These are phyloP conservation scores for Pachyramphus minor DNA, from an alignment of 2,113 vertebrate species.

Conservation along the genomic window DNA sequence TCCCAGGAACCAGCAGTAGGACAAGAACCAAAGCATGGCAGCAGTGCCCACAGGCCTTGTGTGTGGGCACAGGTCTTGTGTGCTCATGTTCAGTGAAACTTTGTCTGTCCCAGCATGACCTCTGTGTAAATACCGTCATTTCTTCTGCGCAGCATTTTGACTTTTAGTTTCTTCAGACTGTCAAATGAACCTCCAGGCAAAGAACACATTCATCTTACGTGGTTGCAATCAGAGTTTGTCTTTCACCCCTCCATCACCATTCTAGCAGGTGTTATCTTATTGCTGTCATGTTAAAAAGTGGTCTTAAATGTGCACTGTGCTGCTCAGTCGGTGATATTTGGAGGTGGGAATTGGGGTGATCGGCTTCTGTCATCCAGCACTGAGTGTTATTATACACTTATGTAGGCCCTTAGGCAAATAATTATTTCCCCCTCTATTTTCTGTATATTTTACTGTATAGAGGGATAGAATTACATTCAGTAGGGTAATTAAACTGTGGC, in stretches of 20 bases:
- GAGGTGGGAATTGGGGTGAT: not conserved
- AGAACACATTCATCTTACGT: not conserved
- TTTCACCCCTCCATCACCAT: not conserved
- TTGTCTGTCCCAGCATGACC: not conserved
- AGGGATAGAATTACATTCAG: not conserved
- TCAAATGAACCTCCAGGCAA: not conserved
- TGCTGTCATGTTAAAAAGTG: not conserved
- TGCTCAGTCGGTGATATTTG: not conserved
- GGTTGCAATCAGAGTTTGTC: not conserved
- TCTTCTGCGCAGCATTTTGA: not conserved
- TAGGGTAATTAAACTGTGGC: conserved; percentile 9
- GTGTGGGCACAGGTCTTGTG: not conserved
- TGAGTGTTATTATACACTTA: not conserved
- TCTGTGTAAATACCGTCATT: not conserved
- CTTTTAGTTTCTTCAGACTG: not conserved
- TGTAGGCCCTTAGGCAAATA: not conserved
- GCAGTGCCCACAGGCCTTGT: not conserved
- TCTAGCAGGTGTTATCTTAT: fast-evolving
- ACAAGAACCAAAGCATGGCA: not conserved
- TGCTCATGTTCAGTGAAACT: not conserved
- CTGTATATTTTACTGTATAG: not conserved
- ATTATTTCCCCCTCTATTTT: not conserved
- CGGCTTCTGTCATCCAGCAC: not conserved
- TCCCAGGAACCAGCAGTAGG: too few species aligned
- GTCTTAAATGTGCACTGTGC: not conserved